phyloP scores from a whole-genome alignment of 2,797 vertebrate genomes.

The Rhyacichthys aspro region DNA sequence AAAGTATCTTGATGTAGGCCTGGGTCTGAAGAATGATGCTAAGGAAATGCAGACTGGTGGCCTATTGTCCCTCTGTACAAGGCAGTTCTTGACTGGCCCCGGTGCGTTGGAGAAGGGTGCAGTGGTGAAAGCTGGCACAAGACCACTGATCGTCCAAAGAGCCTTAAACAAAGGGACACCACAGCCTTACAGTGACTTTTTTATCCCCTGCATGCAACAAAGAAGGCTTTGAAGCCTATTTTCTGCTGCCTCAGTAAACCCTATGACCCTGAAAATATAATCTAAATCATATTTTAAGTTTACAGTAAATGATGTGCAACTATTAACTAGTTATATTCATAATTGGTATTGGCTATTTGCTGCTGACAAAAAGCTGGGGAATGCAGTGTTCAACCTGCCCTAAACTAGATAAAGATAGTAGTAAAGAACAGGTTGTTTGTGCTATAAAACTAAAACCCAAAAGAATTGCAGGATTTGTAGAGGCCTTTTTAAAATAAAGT shows the following conservation, averaged over 20 bases:
- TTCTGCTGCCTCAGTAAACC: slow-evolving; percentile 43
- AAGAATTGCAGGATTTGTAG: too few relatives aligned
- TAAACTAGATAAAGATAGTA: not conserved
- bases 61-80: slow-evolving; percentile 56
- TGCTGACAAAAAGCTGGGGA: too few relatives aligned
- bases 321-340: not conserved
- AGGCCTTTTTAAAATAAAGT: too few relatives aligned
- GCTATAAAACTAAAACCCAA: not conserved
- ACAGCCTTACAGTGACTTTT: slow-evolving; percentile 61
- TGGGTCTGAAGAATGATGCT: not conserved
- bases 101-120: slow-evolving; percentile 39
- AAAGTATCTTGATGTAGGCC: slow-evolving; percentile 7
- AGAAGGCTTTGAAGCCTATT: slow-evolving; percentile 56
- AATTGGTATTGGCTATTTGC: not conserved
- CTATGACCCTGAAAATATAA: slow-evolving; percentile 50
- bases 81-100: slow-evolving; percentile 52
- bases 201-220: slow-evolving; percentile 61
- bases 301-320: not conserved
- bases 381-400: not conserved
- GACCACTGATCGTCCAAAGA: slow-evolving; percentile 41
- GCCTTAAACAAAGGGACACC: slow-evolving; percentile 41
- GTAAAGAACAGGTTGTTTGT: slow-evolving; percentile 3
- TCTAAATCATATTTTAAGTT: not conserved
- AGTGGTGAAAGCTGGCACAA: slow-evolving; percentile 70
- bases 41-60: slow-evolving; percentile 35